phyloP scores from a whole-genome alignment of 2,888 invertebrate species.

The Drosophila silvestris region DNA sequence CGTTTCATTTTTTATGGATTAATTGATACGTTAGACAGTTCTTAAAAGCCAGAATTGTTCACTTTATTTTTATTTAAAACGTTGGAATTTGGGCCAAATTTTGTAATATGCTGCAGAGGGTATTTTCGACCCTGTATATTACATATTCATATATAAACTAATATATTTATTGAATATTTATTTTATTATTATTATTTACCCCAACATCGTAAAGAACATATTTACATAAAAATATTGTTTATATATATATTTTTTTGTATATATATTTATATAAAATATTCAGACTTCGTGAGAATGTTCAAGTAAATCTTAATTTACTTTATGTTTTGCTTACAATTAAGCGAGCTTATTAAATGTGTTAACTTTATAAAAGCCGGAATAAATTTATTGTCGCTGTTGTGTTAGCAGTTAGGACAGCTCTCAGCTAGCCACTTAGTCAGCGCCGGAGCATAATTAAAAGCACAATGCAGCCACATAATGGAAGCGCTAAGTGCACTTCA shows the following conservation, averaged over 20 bases:
- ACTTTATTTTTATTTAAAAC: not conserved
- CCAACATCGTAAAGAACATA: not conserved
- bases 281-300: not conserved
- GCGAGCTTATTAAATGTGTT: constrained; percentile 14
- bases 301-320: not conserved
- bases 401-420: constrained; percentile 40
- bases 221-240: not conserved
- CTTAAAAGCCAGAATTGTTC: not conserved
- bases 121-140: not conserved
- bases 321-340: not conserved
- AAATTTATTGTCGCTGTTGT: constrained; percentile 28
- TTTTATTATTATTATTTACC: not conserved
- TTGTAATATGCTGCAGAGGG: not conserved
- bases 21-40: constrained; percentile 22
- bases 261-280: not conserved
- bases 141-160: not conserved
- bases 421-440: constrained; percentile 56
- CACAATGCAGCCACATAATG: constrained; percentile 67
- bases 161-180: not conserved
- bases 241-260: not conserved
- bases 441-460: constrained; percentile 66
- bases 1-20: constrained; percentile 5
- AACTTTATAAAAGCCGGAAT: constrained; percentile 35
- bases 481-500: constrained; percentile 64
- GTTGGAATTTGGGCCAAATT: not conserved